A percentile compares a stretch with the other conserved stretches of the same genome.
Conservation (phyloP, 1,140 invertebrate species). For the Drosophila azteca region DNA sequence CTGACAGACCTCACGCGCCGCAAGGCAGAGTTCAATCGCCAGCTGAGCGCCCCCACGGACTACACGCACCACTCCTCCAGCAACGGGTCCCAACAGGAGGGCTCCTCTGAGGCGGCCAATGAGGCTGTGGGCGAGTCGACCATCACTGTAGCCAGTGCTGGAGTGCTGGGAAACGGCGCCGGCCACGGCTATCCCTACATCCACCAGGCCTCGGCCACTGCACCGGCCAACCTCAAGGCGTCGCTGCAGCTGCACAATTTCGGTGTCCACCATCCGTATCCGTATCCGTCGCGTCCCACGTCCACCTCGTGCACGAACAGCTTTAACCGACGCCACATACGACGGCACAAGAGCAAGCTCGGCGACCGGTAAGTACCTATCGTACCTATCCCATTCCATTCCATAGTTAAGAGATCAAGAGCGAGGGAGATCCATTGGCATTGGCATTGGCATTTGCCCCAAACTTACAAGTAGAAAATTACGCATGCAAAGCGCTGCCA, state of each 20-base stretch:
- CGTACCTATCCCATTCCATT: neutral
- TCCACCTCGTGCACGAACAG: constrained; percentile 83
- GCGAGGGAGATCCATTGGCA: neutral
- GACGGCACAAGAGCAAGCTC: constrained; percentile 79
- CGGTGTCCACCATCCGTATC: constrained; percentile 63
- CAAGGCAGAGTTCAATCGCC: constrained; percentile 83
- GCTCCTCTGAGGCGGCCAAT: constrained; percentile 65
- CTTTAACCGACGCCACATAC: constrained; percentile 80
- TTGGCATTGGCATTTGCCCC: no score
- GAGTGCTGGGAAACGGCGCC: constrained; percentile 44
- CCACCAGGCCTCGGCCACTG: constrained; percentile 43
- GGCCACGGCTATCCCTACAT: constrained; percentile 39
- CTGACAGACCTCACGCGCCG: constrained; percentile 80
- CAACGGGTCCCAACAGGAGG: constrained; percentile 75
- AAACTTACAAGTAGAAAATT: constrained; percentile 45
- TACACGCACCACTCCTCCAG: constrained; percentile 74
- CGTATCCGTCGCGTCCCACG: constrained; percentile 64
- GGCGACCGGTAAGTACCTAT: constrained; percentile 74
- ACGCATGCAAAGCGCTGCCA: constrained; percentile 44
- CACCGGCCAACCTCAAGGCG: constrained; percentile 68
- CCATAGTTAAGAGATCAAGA: neutral
- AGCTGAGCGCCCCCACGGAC: constrained; percentile 80
- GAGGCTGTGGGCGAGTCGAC: constrained; percentile 75
- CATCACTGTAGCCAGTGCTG: constrained; percentile 79
- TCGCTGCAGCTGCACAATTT: constrained; percentile 68